phyloP scores from a whole-genome alignment of 1,140 invertebrate species.

The Battus philenor region DNA sequence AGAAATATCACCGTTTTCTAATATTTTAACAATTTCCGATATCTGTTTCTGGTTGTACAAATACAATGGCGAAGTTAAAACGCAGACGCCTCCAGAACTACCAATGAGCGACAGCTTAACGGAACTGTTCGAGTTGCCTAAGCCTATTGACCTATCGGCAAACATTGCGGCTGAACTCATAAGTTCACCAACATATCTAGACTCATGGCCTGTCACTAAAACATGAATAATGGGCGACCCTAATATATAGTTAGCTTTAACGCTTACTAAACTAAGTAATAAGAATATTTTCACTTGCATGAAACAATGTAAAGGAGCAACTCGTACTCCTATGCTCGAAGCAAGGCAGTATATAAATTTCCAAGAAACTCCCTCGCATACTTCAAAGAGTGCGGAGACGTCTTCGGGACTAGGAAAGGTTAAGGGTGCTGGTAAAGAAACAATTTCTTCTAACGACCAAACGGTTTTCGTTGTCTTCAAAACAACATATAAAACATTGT shows the following conservation, averaged over 20 bases:
- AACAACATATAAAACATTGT: constrained; percentile 32
- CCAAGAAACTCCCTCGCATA: constrained; percentile 48
- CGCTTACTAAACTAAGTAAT: constrained; percentile 53
- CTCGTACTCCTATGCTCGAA: constrained; percentile 44
- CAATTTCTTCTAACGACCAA: constrained; percentile 47
- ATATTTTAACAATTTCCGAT: constrained; percentile 38
- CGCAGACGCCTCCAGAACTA: constrained; percentile 44
- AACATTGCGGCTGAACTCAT: constrained; percentile 46
- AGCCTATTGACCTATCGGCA: constrained; percentile 30
- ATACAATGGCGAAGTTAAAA: constrained; percentile 51
- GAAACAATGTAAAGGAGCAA: constrained; percentile 53
- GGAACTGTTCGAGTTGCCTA: constrained; percentile 38
- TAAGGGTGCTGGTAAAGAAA: constrained; percentile 28
- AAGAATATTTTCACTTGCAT: constrained; percentile 60
- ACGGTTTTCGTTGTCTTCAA: constrained; percentile 38
- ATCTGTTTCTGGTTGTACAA: constrained; percentile 52
- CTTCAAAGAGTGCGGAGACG: constrained; percentile 38
- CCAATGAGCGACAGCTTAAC: constrained; percentile 31
- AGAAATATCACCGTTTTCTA: constrained; percentile 45
- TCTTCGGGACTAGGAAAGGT: constrained; percentile 36
- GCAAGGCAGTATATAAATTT: constrained; percentile 62
- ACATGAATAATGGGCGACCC: constrained; percentile 50
- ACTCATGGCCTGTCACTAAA: constrained; percentile 43
- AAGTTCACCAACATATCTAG: constrained; percentile 38
- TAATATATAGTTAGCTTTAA: constrained; percentile 39